These are phyloP conservation scores for Spicauda simplicius DNA, from an alignment of 2,888 invertebrate genomes.

Conservation along the genomic window DNA sequence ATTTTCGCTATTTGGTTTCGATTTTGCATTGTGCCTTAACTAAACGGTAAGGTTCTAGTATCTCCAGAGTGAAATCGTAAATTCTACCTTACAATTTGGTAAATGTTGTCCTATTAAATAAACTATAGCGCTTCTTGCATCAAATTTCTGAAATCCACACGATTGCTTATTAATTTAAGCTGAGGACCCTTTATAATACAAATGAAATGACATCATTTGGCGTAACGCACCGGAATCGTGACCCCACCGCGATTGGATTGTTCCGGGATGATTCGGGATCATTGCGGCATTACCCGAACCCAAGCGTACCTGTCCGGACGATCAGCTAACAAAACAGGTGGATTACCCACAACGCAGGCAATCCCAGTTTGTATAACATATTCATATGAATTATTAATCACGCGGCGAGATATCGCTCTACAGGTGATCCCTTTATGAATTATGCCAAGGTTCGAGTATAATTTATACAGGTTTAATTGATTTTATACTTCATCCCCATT, in stretches of 20 bases:
- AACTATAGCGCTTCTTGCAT: background rate
- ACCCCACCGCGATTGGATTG: constrained; percentile 53
- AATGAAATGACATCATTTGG: constrained; percentile 50
- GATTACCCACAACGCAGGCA: constrained; percentile 22
- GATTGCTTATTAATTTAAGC: constrained; percentile 41
- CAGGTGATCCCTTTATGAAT: constrained; percentile 28
- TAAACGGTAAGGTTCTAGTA: no score
- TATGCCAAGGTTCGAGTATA: constrained; percentile 22
- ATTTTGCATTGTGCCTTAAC: no score
- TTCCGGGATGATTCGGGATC: constrained; percentile 42
- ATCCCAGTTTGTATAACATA: constrained; percentile 15
- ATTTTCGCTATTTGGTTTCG: no score
- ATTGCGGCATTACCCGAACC: constrained; percentile 44
- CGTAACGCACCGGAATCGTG: constrained; percentile 40
- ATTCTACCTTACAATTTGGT: no score
- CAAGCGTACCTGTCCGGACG: constrained; percentile 7
- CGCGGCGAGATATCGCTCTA: constrained; percentile 26
- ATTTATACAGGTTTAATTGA: constrained; percentile 20
- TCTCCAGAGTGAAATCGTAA: no score
- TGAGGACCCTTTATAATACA: constrained; percentile 41
- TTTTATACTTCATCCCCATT: constrained; percentile 10
- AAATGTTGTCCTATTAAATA: no score
- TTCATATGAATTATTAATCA: constrained; percentile 32
- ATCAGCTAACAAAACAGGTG: constrained; percentile 21
- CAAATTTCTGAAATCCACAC: constrained; percentile 32